Evolutionary conservation across 2,888 invertebrate species (phyloP).

Genomic region (Sinodicranocentrus sp.): DNA sequence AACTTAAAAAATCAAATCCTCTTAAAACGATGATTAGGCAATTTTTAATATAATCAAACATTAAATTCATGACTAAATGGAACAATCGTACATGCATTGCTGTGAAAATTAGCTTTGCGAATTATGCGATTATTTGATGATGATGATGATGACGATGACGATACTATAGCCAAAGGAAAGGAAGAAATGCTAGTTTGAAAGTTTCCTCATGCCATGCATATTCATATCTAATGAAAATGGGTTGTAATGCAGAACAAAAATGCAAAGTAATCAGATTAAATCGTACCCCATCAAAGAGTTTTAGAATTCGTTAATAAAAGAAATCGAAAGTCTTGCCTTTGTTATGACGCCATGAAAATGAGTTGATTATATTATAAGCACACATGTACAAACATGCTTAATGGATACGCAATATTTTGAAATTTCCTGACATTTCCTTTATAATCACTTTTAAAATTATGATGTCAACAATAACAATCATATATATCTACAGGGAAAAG

Average conservation of each 20-base stretch:
- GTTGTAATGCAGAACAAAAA: background rate
- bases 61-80: too few species aligned
- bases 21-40: too few species aligned
- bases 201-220: background rate
- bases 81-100: too few species aligned
- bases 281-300: background rate
- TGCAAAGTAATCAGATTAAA: background rate
- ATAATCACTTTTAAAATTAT: too few species aligned
- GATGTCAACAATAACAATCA: too few species aligned
- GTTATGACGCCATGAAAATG: background rate
- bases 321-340: background rate
- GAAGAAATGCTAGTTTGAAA: background rate
- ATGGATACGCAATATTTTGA: too few species aligned
- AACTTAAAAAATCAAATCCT: too few species aligned
- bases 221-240: background rate
- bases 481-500: too few species aligned
- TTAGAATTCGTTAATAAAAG: background rate
- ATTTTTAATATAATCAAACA: too few species aligned
- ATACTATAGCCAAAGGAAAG: background rate
- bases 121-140: background rate
- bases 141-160: too few species aligned
- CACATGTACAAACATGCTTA: too few species aligned
- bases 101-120: background rate
- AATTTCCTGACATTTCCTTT: background rate
- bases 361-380: too few species aligned